Conservation (phyloP, 2,113 vertebrate species). For the Loxodonta africana region DNA sequence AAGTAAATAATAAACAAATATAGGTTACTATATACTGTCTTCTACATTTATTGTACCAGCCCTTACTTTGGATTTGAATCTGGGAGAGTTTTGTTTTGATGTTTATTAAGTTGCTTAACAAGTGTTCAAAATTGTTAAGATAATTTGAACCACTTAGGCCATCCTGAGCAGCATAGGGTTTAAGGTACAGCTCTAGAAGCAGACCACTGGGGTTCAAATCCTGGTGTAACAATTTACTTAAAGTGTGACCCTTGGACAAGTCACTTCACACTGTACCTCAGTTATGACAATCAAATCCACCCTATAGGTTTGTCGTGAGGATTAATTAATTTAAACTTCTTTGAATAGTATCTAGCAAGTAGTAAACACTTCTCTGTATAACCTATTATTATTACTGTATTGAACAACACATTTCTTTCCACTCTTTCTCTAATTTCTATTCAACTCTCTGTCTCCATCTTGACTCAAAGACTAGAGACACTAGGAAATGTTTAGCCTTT, state of each 20-base stretch:
- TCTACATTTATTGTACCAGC: not conserved
- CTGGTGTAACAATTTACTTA: not conserved
- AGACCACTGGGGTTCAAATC: not conserved
- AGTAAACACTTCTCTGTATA: not conserved
- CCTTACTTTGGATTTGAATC: conserved; percentile 25
- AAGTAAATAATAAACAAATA: not conserved
- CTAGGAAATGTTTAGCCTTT: conserved; percentile 30
- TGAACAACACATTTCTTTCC: not conserved
- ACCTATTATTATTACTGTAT: not conserved
- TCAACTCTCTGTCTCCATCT: not conserved
- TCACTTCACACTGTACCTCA: not conserved
- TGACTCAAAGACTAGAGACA: not conserved
- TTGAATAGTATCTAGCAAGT: not conserved
- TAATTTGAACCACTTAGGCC: not conserved
- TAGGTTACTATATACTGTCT: not conserved
- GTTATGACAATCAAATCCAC: not conserved
- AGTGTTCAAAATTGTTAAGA: not conserved
- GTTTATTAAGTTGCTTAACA: conserved; percentile 27
- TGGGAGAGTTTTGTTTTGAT: conserved; percentile 24
- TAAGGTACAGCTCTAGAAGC: not conserved
- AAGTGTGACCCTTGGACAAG: not conserved
- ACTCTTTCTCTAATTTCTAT: not conserved
- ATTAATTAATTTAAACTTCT: conserved; percentile 20
- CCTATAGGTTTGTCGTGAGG: not conserved
- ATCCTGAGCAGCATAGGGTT: not conserved